Conservation (phyloP, 2,797 vertebrate genomes). For the Chelon auratus region DNA sequence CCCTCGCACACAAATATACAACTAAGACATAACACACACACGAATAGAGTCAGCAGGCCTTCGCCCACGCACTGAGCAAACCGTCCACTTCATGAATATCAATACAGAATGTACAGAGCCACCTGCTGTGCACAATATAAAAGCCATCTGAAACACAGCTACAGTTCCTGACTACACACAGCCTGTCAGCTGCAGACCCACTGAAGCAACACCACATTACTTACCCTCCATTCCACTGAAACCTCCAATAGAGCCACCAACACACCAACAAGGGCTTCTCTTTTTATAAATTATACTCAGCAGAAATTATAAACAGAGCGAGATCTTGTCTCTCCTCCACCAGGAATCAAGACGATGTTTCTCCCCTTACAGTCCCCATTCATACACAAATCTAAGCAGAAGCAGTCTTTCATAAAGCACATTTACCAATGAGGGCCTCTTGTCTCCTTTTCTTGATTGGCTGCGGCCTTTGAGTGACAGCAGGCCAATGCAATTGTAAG, state of each 20-base stretch:
- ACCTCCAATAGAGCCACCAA: constrained; percentile 10
- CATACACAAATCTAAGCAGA: constrained; percentile 26
- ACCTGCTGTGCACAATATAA: constrained; percentile 68
- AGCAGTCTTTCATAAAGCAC: constrained; percentile 30
- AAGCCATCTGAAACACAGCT: constrained; percentile 47
- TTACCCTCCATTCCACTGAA: constrained; percentile 62
- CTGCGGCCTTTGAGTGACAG: constrained; percentile 43
- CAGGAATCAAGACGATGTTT: neutral
- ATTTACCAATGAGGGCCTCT: constrained; percentile 19
- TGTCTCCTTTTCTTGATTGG: constrained; percentile 32
- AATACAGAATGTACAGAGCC: constrained; percentile 65
- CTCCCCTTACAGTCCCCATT: constrained; percentile 10
- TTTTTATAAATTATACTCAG: neutral
- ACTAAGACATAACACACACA: constrained; percentile 33
- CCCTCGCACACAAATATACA: constrained; percentile 38
- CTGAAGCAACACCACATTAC: constrained; percentile 23
- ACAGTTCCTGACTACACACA: constrained; percentile 26
- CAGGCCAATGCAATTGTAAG: constrained; percentile 30
- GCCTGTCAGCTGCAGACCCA: constrained; percentile 13
- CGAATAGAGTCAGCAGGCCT: constrained; percentile 39
- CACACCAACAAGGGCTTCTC: neutral
- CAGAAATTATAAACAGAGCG: neutral
- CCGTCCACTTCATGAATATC: constrained; percentile 70
- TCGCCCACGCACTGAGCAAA: constrained; percentile 60
- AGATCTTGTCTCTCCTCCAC: neutral